Base-by-base conservation (phyloP, 2,888 invertebrate genomes). In the Aspidiotus destructor region DNA sequence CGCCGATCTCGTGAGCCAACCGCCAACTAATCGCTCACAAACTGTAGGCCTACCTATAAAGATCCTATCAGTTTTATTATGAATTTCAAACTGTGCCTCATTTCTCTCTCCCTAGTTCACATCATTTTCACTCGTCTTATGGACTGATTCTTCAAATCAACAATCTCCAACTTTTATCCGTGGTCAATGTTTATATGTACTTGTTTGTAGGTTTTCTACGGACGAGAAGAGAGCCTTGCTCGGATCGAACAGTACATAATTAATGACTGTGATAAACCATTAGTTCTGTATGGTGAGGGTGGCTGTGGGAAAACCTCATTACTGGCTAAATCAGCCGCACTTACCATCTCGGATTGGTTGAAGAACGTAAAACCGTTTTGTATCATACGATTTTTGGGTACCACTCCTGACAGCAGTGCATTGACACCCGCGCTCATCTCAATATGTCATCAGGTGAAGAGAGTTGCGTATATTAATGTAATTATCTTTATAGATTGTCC, bases 291-390 rank as follows among this genome's bases (percentile, higher is more conserved):
- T 76, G 98, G 98, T 48, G 93, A 93, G 79, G 92, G 96, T 75
- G 98, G 98, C 55, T 97, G 97, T 76, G 98, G 98, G 0, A 99
- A 99, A 79, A 98, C 98, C 0, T 97, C 97, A 16, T 81, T 98
- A 0, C 80, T 98, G 70, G 89, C 98, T 0, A 95, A 95, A 79
- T 89, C 91, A 71, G 93, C 95, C 0, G 88, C 90, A 40, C 82
- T 89, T 77, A 88, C 87, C 0, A 81, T 86, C 9, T 83, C 81
- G 52, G 83, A 82, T 61, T 92, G 89, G 89, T 87, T 88, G 71
- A 71, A 55, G 40, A 68, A 63, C 17, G 80, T 82, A 17, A 85
- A 86, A 64, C 94, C 96, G 0, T 85, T 95, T 17, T 88, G 92
- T 76, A 84, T 96, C 71, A 85, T 97, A 69, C 81, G 97, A 71